Conservation (phyloP, 2,888 invertebrate genomes). For the Hydrotaea diabolus region DNA sequence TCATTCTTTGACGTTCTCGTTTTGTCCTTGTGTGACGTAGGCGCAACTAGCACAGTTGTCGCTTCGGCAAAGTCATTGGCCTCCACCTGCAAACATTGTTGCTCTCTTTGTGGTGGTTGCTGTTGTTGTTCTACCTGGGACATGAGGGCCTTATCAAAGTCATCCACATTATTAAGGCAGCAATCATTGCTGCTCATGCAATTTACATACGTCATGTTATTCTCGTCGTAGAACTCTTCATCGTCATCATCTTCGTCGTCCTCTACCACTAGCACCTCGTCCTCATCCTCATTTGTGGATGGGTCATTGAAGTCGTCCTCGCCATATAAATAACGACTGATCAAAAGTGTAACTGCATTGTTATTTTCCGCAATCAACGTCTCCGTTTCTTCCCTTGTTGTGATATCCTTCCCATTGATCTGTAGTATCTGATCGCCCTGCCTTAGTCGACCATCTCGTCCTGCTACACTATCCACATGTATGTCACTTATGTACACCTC, state of each 20-base stretch:
- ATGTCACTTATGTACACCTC: slow-evolving; percentile 87
- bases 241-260: slow-evolving; percentile 78
- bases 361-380: slow-evolving; percentile 84
- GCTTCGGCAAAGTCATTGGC: background rate
- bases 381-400: slow-evolving; percentile 84
- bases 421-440: slow-evolving; percentile 85
- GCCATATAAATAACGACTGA: slow-evolving; percentile 83
- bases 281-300: slow-evolving; percentile 65
- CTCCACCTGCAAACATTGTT: too few relatives aligned
- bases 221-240: slow-evolving; percentile 71
- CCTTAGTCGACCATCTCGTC: slow-evolving; percentile 83
- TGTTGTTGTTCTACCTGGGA: slow-evolving; percentile 55
- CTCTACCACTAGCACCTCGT: slow-evolving; percentile 71
- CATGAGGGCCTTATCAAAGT: slow-evolving; percentile 73
- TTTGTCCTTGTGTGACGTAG: background rate
- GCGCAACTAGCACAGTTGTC: background rate
- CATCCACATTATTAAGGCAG: slow-evolving; percentile 74
- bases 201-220: slow-evolving; percentile 74
- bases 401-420: slow-evolving; percentile 84
- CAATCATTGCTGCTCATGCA: slow-evolving; percentile 74
- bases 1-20: background rate
- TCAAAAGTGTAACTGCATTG: slow-evolving; percentile 83
- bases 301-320: slow-evolving; percentile 70
- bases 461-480: slow-evolving; percentile 83
- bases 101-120: background rate